A percentile compares a stretch with the other conserved stretches of the same genome.
These are phyloP conservation scores for Leptoclinus maculatus DNA, from an alignment of 2,797 vertebrate species.

Conservation along the genomic window DNA sequence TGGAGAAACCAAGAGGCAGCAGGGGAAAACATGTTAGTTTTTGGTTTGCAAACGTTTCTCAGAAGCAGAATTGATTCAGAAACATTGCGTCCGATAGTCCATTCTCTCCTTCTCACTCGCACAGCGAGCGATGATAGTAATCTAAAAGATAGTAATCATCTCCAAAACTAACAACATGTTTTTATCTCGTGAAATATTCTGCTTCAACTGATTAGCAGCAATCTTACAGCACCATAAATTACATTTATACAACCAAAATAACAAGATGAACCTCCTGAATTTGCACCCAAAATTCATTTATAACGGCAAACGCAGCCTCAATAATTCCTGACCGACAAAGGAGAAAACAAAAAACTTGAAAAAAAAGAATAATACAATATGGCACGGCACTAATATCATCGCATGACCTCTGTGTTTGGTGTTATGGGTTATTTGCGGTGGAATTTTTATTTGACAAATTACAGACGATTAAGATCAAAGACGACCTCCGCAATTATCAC, in stretches of 20 bases:
- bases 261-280: neutral
- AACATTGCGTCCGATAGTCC: neutral
- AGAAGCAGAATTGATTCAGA: slow-evolving; percentile 1
- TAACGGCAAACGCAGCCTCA: neutral
- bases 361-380: no score
- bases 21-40: slow-evolving; percentile 43
- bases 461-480: neutral
- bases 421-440: no score
- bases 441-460: no score
- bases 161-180: no score
- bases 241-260: neutral
- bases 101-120: neutral
- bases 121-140: neutral
- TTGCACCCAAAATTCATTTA: neutral
- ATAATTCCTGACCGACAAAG: neutral
- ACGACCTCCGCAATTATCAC: no score
- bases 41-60: slow-evolving; percentile 28
- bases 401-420: no score
- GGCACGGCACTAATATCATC: no score
- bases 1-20: slow-evolving; percentile 18
- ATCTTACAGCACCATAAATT: neutral
- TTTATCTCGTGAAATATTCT: neutral
- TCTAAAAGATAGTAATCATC: neutral
- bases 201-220: neutral
- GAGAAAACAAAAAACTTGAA: no score